Percentiles rank a stretch among this genome's conserved stretches.
phyloP scores from a whole-genome alignment of 2,113 vertebrate genomes.

The Gambusia holbrooki region DNA sequence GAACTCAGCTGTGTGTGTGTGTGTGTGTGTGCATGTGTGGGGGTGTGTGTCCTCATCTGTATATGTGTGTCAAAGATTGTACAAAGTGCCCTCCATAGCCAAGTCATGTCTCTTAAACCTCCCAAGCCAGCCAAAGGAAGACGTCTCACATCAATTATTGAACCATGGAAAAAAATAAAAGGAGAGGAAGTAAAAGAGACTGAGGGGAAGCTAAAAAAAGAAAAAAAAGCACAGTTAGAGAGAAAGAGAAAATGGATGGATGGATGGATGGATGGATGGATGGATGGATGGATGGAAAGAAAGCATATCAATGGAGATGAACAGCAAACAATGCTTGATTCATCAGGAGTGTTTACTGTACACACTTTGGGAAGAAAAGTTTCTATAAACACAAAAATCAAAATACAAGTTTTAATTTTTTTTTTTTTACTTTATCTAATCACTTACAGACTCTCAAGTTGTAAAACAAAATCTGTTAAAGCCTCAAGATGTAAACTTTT shows the following conservation, averaged over 20 bases:
- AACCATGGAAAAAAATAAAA: conserved; percentile 34
- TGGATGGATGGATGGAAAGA: not conserved
- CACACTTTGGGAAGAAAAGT: conserved; percentile 48
- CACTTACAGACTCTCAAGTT: conserved; percentile 44
- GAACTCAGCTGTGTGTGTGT: conserved; percentile 67
- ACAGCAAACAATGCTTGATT: conserved; percentile 39
- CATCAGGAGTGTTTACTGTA: conserved; percentile 53
- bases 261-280: not conserved
- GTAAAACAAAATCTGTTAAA: conserved; percentile 25
- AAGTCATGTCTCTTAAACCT: conserved; percentile 73
- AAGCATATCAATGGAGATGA: not conserved
- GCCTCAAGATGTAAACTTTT: conserved; percentile 21
- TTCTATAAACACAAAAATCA: conserved; percentile 46
- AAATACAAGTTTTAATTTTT: conserved; percentile 37
- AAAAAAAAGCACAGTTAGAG: not conserved
- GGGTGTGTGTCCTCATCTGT: conserved; percentile 24
- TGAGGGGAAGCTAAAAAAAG: not conserved
- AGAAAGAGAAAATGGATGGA: not conserved
- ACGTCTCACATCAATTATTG: conserved; percentile 73
- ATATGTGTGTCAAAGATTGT: conserved; percentile 39
- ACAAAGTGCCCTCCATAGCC: conserved; percentile 70
- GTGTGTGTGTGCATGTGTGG: conserved; percentile 22
- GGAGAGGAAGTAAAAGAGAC: conserved; percentile 3
- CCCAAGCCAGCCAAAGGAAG: conserved; percentile 43
- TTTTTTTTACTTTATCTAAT: conserved; percentile 60